Conservation (phyloP, 2,888 invertebrate genomes). For the Tineola bisselliella region DNA sequence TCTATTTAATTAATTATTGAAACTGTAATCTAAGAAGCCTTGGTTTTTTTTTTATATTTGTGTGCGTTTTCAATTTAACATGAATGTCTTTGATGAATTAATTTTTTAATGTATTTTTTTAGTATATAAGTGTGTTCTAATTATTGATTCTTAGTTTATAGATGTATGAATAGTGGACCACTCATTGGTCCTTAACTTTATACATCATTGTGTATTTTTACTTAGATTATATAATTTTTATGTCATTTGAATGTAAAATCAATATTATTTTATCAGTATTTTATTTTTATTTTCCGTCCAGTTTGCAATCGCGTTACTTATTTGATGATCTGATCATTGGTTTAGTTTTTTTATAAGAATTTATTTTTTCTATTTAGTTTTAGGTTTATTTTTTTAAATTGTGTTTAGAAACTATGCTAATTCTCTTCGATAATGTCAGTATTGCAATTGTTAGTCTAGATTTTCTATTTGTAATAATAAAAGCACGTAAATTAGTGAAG, state of each 20-base stretch:
- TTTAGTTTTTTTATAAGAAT: not conserved
- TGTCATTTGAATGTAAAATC: not conserved
- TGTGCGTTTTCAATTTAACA: not conserved
- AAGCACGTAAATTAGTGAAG: not conserved
- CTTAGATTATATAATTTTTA: conserved; percentile 11
- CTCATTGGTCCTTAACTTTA: no score
- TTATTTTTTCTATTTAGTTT: not conserved
- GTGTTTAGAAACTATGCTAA: conserved; percentile 5
- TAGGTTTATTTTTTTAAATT: not conserved
- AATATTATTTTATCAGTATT: conserved; percentile 22
- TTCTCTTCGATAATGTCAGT: not conserved
- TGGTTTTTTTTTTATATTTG: not conserved
- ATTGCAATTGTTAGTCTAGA: no score
- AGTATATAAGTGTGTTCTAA: not conserved
- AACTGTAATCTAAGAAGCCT: not conserved
- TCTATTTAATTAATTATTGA: no score
- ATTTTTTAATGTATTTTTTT: not conserved
- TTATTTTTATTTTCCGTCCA: conserved; percentile 53
- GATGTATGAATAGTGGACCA: no score
- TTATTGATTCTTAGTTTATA: not conserved
- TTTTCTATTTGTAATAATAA: not conserved
- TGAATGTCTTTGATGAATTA: not conserved
- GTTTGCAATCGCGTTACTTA: conserved; percentile 31
- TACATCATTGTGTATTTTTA: no score
- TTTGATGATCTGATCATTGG: conserved; percentile 26